Conservation (phyloP, 2,888 invertebrate species). For the Rhodophaea formosa region DNA sequence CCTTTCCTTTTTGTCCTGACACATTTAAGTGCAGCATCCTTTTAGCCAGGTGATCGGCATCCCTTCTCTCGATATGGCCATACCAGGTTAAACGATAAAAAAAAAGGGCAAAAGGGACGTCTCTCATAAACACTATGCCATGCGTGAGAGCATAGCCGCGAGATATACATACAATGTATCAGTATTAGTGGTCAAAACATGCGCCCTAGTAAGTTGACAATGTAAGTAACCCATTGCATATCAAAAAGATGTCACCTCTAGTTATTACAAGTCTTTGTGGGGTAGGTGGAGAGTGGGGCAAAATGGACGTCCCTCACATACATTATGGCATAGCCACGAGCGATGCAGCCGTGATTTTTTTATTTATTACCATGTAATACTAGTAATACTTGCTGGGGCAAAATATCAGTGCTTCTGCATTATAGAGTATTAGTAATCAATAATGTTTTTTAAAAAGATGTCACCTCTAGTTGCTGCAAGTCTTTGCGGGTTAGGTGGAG, state of each 20-base stretch:
- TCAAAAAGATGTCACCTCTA: background rate
- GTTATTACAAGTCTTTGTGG: background rate
- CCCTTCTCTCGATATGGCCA: no score
- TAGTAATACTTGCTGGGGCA: slow-evolving; percentile 50
- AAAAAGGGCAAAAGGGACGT: slow-evolving; percentile 13
- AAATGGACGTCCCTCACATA: slow-evolving; percentile 16
- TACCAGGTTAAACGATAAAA: no score
- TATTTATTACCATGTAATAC: slow-evolving; percentile 60
- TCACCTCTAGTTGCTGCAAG: background rate
- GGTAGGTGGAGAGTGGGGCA: slow-evolving; percentile 2
- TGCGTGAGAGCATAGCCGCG: no score
- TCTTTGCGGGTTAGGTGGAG: slow-evolving; percentile 1
- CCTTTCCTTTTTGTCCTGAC: no score
- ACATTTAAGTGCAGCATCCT: no score
- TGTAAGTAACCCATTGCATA: no score
- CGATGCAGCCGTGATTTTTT: slow-evolving; percentile 51
- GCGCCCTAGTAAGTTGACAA: no score
- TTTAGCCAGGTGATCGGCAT: no score
- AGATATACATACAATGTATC: no score
- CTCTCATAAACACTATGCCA: slow-evolving; percentile 23
- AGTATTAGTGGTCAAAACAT: no score
- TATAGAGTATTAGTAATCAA: no score
- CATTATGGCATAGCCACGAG: slow-evolving; percentile 44
- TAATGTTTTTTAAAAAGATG: no score
- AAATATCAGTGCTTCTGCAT: slow-evolving; percentile 16